phyloP scores from a whole-genome alignment of 1,140 invertebrate species.

The Drosophila orena region DNA sequence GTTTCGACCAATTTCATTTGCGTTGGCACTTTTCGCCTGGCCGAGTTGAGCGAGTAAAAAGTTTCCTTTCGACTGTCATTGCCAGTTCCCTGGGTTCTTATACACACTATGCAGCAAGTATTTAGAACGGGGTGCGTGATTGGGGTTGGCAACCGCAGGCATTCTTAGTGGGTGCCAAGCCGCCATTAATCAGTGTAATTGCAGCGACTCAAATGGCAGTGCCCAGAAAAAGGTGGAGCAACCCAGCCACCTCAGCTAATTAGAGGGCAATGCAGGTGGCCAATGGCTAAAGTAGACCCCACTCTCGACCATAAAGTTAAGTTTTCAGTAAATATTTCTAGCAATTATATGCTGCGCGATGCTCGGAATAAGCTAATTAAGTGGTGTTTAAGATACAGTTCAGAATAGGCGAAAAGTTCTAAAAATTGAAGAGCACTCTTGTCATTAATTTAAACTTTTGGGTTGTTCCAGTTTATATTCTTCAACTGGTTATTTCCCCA shows the following conservation, averaged over 20 bases:
- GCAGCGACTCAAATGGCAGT: conserved; percentile 49
- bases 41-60: conserved; percentile 45
- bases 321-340: not conserved
- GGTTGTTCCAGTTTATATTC: not conserved
- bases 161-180: conserved; percentile 57
- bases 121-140: not conserved
- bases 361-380: not conserved
- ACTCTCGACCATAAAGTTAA: not conserved
- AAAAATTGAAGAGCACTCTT: not conserved
- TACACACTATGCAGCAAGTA: not conserved
- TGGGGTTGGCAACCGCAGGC: conserved; percentile 25
- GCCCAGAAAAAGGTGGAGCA: conserved; percentile 5
- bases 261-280: conserved; percentile 26
- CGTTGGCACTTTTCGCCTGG: conserved; percentile 71
- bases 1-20: conserved; percentile 81
- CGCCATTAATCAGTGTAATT: conserved; percentile 80
- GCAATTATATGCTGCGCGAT: not conserved
- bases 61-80: conserved; percentile 48
- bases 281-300: not conserved
- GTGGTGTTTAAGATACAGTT: not conserved
- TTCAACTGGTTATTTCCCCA: not conserved
- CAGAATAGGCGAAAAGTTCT: too few species aligned
- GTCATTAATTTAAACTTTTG: not conserved
- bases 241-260: conserved; percentile 19
- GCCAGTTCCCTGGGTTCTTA: conserved; percentile 21